Evolutionary conservation across 2,113 vertebrate species (phyloP).

Genomic region (Callaeas wilsoni): DNA sequence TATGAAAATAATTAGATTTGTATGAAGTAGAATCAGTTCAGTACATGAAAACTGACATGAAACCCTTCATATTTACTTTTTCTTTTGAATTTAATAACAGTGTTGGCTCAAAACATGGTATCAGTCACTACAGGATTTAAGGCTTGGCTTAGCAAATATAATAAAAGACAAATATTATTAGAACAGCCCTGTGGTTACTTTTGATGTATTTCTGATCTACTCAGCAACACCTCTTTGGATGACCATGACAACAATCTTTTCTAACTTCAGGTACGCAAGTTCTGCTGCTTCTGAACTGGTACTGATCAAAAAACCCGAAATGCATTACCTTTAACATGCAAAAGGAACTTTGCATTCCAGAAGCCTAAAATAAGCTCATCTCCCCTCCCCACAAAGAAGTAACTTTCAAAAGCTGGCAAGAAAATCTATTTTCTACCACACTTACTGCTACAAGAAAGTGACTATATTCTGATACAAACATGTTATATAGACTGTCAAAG

Average conservation of each 20-base stretch:
- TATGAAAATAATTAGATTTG: neutral
- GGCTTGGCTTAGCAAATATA: neutral
- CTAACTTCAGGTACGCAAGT: neutral
- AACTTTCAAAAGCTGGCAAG: neutral
- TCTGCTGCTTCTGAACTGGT: neutral
- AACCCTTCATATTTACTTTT: neutral
- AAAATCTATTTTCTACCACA: neutral
- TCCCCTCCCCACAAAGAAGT: neutral
- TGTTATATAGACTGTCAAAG: neutral
- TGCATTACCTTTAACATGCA: neutral
- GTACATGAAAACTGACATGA: neutral
- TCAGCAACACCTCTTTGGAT: neutral
- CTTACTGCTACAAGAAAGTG: neutral
- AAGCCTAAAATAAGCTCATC: neutral
- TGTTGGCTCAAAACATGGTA: neutral
- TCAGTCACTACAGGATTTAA: neutral
- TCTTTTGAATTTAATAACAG: neutral
- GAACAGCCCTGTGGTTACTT: neutral
- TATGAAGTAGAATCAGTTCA: neutral
- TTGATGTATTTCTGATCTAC: neutral
- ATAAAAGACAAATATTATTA: neutral
- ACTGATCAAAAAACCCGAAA: neutral
- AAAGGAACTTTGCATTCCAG: neutral
- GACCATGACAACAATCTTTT: neutral
- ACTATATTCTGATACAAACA: neutral